Percentiles rank a stretch among this genome's conserved stretches.
These are phyloP conservation scores for Misgurnus anguillicaudatus DNA, from an alignment of 2,113 vertebrate genomes.

Conservation along the genomic window DNA sequence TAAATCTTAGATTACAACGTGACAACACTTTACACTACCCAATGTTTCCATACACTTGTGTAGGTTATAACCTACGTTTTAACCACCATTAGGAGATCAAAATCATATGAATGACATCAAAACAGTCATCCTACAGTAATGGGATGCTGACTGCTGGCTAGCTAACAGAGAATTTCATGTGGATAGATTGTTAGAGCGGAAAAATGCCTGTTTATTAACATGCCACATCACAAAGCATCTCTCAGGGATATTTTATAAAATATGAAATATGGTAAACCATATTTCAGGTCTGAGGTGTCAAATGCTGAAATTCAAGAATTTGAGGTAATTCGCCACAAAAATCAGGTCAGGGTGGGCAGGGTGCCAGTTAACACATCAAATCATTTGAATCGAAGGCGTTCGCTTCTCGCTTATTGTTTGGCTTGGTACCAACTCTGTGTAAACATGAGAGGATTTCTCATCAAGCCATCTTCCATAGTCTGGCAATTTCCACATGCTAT, in stretches of 20 bases:
- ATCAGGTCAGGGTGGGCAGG: background rate
- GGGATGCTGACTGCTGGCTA: background rate
- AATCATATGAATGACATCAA: conserved; percentile 24
- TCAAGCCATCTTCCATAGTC: conserved; percentile 11
- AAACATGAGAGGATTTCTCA: conserved; percentile 41
- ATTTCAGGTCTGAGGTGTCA: conserved; percentile 20
- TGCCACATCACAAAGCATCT: conserved; percentile 45
- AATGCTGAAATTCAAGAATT: conserved; percentile 46
- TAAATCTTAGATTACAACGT: conserved; percentile 45
- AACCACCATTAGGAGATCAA: conserved; percentile 16
- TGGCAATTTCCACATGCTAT: conserved; percentile 41
- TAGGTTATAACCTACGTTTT: conserved; percentile 38
- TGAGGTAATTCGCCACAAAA: conserved; percentile 25
- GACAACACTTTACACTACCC: conserved; percentile 47
- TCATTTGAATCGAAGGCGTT: background rate
- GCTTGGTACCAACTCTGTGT: conserved; percentile 13
- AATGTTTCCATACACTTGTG: conserved; percentile 43
- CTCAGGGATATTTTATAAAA: conserved; percentile 23
- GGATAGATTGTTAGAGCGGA: conserved; percentile 27
- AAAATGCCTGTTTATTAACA: conserved; percentile 33
- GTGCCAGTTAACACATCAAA: conserved; percentile 20
- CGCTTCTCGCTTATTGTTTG: conserved; percentile 22
- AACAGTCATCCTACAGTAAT: conserved; percentile 33
- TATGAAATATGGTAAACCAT: conserved; percentile 31
- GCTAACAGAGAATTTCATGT: conserved; percentile 37